These are phyloP conservation scores for Bombus impatiens DNA, from an alignment of 1,140 invertebrate genomes.

Conservation along the genomic window DNA sequence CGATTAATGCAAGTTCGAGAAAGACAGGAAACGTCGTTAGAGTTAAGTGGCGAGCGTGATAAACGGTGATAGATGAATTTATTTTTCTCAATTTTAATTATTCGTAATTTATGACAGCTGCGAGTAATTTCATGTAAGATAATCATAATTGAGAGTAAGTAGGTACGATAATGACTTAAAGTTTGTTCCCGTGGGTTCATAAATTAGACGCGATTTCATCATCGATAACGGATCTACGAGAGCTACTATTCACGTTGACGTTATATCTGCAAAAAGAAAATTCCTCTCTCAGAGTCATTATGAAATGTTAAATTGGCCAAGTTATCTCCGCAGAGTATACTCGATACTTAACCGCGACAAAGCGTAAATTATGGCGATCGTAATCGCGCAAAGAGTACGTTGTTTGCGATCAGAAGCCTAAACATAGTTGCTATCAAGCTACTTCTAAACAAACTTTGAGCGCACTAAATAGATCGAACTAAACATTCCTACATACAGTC, in stretches of 20 bases:
- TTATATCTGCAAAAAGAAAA: neutral
- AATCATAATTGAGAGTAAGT: neutral
- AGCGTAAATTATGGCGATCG: neutral
- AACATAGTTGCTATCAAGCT: too few species aligned
- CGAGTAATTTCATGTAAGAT: neutral
- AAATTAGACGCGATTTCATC: slow-evolving; percentile 4
- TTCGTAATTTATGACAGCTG: neutral
- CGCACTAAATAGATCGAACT: too few species aligned
- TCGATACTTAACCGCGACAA: neutral
- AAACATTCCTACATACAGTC: too few species aligned
- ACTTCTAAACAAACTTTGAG: too few species aligned
- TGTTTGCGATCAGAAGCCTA: too few species aligned
- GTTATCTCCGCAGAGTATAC: neutral
- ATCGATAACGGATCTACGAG: neutral
- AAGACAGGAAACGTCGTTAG: neutral
- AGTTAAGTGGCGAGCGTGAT: fast-evolving
- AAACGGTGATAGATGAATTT: neutral
- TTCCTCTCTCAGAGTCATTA: neutral
- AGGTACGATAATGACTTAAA: neutral
- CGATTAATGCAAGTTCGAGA: neutral
- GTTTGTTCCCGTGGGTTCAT: neutral
- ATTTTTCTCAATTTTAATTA: neutral
- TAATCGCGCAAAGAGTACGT: neutral
- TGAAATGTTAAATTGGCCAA: neutral
- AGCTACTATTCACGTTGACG: neutral